Conservation (phyloP, 2,113 vertebrate species). For the Cygnus atratus region DNA sequence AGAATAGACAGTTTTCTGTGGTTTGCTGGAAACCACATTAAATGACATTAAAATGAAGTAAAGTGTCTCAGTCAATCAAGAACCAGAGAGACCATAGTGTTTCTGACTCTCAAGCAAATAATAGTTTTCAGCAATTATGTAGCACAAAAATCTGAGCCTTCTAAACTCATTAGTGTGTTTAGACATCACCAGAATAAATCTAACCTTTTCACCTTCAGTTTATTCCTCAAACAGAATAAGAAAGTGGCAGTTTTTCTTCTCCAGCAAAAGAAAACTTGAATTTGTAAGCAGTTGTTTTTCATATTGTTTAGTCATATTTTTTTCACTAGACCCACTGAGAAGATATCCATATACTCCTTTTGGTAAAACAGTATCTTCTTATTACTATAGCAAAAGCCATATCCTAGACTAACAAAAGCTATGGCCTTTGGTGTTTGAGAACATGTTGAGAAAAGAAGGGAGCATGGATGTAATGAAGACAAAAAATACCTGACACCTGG, state of each 20-base stretch:
- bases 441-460: not conserved
- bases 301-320: not conserved
- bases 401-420: not conserved
- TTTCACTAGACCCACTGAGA: not conserved
- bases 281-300: not conserved
- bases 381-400: not conserved
- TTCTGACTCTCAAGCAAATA: conserved; percentile 17
- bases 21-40: conserved; percentile 32
- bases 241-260: not conserved
- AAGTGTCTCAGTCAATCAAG: conserved; percentile 38
- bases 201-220: not conserved
- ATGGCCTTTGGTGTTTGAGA: not conserved
- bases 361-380: not conserved
- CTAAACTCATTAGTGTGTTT: not conserved
- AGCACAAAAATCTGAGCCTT: not conserved
- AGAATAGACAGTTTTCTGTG: not conserved
- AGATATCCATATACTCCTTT: not conserved
- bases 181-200: not conserved
- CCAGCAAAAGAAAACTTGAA: not conserved
- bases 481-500: not conserved
- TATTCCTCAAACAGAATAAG: not conserved
- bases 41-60: conserved; percentile 17
- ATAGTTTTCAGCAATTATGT: conserved; percentile 5
- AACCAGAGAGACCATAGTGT: not conserved
- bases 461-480: not conserved